Evolutionary conservation across 30 jellyfish, hydroid and myxozoan genomes (phyloP).

Genomic region (Phacellophora camtschatica): DNA sequence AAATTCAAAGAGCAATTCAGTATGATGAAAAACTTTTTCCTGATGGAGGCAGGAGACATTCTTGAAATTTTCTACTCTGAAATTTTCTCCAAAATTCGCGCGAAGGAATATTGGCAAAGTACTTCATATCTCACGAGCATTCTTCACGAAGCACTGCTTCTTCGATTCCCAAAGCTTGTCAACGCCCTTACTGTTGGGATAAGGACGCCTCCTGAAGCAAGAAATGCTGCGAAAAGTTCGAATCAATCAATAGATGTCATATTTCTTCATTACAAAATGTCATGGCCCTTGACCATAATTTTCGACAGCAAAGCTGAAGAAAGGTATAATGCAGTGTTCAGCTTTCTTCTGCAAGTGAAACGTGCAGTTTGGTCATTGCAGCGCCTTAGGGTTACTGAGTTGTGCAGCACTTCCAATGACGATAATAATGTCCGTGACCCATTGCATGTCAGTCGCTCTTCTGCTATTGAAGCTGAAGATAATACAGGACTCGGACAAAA

Average conservation of each 20-base stretch:
- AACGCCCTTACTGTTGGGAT: slow-evolving; percentile 39
- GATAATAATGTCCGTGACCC: neutral
- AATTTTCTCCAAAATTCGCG: slow-evolving; percentile 67
- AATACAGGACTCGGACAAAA: slow-evolving; percentile 8
- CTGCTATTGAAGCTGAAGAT: neutral
- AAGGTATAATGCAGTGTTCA: slow-evolving; percentile 65
- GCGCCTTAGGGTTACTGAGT: slow-evolving; percentile 60
- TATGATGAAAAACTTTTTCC: slow-evolving; percentile 63
- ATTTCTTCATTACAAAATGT: slow-evolving; percentile 35
- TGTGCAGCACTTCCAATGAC: neutral
- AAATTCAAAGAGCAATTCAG: slow-evolving; percentile 13
- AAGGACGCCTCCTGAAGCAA: slow-evolving; percentile 8
- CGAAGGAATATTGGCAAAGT: slow-evolving; percentile 65
- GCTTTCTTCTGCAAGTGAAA: slow-evolving; percentile 75
- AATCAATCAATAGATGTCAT: slow-evolving; percentile 24
- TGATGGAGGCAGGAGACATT: slow-evolving; percentile 88
- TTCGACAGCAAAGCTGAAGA: slow-evolving; percentile 69
- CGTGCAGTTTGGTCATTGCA: slow-evolving; percentile 88
- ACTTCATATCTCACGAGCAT: slow-evolving; percentile 74
- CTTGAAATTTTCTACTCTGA: slow-evolving; percentile 72
- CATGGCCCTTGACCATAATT: slow-evolving; percentile 80
- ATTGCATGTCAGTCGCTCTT: neutral
- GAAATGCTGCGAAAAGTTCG: neutral
- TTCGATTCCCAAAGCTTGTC: slow-evolving; percentile 63
- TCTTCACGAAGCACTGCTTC: slow-evolving; percentile 75